Evolutionary conservation across 2,113 vertebrate genomes (phyloP), one percentile per base, ranked within the genome.

Genomic region (Tachysurus vachellii): DNA sequence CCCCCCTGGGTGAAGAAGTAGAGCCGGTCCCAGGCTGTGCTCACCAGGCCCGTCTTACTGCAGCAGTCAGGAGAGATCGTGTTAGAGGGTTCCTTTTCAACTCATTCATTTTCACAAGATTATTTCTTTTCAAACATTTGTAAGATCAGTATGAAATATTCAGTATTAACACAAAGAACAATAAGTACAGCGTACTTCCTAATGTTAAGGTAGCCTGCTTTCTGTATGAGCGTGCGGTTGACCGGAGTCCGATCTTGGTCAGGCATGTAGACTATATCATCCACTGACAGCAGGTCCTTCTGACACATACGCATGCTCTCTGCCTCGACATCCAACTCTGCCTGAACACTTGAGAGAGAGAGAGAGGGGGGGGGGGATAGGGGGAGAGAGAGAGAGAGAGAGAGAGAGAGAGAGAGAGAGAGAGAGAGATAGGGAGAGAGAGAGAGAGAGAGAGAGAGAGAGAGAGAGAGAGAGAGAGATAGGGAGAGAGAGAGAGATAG

Each of bases 1-100:
- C 98, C 98, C 5, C 98, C 98, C 95, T 99, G 98, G 59, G 98
- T 99, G 95, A 99, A 99, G 96, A 99, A 99, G 93, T 97, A 99
- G 0, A 99, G 94, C 57, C 98, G 95, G 91, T 99, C 98, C 98
- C 98, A 99, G 42, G 96, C 97, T 91, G 98, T 99, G 86, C 97
- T 97, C 92, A 99, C 98, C 87, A 99, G 95, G 84, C 98, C 98
- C 0, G 97, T 99, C 95, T 99, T 99, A 94, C 98, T 99, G 90
- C 57, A 75, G 88, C 36, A 91, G 42, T 59, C 54, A 80, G 36
- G 84, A 68, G 4, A 71, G 0, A 85, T 36, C 36, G 5, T 13
- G 19, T 73, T 12, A 28, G 36, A 28, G 14, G 12, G 76, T 47
- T 28, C 2, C n/a, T 61, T 50, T 28, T 36, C 77, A 80, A 36